Evolutionary conservation across 2,888 invertebrate species (phyloP), one percentile per base, ranked within the genome.

Genomic region (Drosophila peninsularis): DNA sequence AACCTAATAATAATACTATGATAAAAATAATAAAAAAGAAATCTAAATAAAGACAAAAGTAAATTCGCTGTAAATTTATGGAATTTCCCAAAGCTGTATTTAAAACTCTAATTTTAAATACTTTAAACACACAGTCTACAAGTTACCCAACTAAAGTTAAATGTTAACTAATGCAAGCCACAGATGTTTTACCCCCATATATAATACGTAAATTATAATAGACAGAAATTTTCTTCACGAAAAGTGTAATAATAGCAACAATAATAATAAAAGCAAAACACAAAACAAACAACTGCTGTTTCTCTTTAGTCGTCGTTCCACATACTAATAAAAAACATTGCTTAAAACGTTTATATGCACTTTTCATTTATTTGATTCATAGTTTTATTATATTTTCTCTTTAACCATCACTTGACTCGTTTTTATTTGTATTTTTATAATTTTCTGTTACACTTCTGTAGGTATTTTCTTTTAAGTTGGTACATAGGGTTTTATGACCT

Each of bases 301-400:
- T 54, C 69, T 56, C 41, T 47, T 30, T 5, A 14, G 0, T 4
- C 7, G 5, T 27, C 6, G 2, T 17, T 34, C 49, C 5, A 2
- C 14, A 0, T 24, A 55, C 13, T 47, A 52, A 32, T 36, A 36
- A 37, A 37, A 49, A 4, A 32, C 45, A 60, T 67, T 55, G 55
- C 47, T 86, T 84, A 85, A 87, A 86, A 84, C 88, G 80, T 89
- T 89, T 84, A 89, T 86, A 86, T 76, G 89, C 71, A 78, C 78
- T 89, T 82, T 80, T 70, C 73, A 73, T 89, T 89, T 85, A 90
- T 90, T 90, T 75, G 81, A 89, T 75, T 88, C 78, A 73, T 87
- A 88, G 50, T 82, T 75, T 87, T 71, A 57, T 24, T 56, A 32
- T 44, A 30, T 30, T 6, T 30, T 30, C 1, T 44, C n/a, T 36